These are phyloP conservation scores for Nothocercus julius DNA, from an alignment of 2,113 vertebrate species.

Conservation along the genomic window DNA sequence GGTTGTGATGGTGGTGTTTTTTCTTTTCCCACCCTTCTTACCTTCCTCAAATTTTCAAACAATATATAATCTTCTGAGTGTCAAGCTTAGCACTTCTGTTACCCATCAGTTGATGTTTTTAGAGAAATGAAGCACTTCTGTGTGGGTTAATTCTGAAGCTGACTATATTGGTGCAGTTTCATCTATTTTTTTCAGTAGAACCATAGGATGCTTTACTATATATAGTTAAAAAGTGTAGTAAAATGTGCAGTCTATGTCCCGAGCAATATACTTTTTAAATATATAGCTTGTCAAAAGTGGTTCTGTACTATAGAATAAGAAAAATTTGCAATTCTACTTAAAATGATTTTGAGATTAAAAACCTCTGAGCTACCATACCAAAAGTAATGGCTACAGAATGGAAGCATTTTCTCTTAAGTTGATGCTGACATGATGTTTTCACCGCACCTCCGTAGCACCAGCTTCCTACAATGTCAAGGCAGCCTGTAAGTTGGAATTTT, in stretches of 20 bases:
- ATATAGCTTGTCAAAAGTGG: neutral
- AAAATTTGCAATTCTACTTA: neutral
- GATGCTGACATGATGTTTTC: neutral
- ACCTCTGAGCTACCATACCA: rapidly evolving
- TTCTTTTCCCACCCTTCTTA: neutral
- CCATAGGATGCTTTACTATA: neutral
- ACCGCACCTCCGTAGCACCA: rapidly evolving
- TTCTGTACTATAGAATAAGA: neutral
- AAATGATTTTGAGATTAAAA: rapidly evolving
- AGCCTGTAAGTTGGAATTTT: neutral
- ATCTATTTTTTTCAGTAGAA: neutral
- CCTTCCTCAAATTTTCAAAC: neutral
- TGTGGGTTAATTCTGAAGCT: rapidly evolving
- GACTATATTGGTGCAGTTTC: neutral
- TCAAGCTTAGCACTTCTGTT: neutral
- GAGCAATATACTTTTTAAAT: neutral
- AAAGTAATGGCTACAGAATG: neutral
- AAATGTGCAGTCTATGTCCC: neutral
- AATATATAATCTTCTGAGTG: neutral
- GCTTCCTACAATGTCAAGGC: neutral
- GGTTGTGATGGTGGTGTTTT: too few relatives aligned
- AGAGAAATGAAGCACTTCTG: neutral
- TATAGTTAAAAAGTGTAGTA: neutral
- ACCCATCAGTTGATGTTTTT: neutral
- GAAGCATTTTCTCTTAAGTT: neutral